Base-by-base conservation (phyloP, 2,797 vertebrate genomes). In the Sandelia bainsii region DNA sequence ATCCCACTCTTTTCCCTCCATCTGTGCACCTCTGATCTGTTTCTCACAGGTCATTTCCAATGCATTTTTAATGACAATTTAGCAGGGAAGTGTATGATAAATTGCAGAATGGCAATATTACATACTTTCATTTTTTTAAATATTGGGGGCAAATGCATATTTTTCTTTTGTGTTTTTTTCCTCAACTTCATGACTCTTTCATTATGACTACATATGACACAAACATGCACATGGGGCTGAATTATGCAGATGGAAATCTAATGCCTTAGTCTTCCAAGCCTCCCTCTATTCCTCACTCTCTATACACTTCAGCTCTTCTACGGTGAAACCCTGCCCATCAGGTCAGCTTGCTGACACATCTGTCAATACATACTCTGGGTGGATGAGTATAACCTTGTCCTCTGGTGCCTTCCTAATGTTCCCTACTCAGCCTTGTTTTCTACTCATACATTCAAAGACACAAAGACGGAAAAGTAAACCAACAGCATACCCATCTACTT, bases 271-370 rank as follows among this genome's bases (percentile, higher is more conserved):
- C 54, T 57, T 49, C 67, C 73, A 60, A 1, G 3, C 69, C 75
- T 62, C 19, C 77, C 59, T 52, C 62, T 34, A 53, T 53, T 39
- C 29, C 46, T 27, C 60, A 1, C 48, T 50, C 29, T 57, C 77
- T 76, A 76, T 60, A 72, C 69, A 72, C 80, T 80, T 79, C 72
- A 82, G 70, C 82, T 83, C 69, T 52, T 82, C 69, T 49, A 2
- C 79, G 59, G 62, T 76, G 67, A 85, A 84, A 81, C 59, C 66
- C 62, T 65, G 70, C 70, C 84, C 73, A 85, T 84, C 71, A 77
- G 81, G 67, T 83, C 78, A 66, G 70, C 64, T 57, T 68, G 82
- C 85, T 88, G 89, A 91, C 88, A 89, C 75, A 87, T 84, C 80
- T 82, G 77, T 91, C 91, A 80, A 88, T 89, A 87, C 16, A n/a